These are phyloP conservation scores for Bombycilla garrulus DNA, from an alignment of 2,113 vertebrate species.

Conservation along the genomic window DNA sequence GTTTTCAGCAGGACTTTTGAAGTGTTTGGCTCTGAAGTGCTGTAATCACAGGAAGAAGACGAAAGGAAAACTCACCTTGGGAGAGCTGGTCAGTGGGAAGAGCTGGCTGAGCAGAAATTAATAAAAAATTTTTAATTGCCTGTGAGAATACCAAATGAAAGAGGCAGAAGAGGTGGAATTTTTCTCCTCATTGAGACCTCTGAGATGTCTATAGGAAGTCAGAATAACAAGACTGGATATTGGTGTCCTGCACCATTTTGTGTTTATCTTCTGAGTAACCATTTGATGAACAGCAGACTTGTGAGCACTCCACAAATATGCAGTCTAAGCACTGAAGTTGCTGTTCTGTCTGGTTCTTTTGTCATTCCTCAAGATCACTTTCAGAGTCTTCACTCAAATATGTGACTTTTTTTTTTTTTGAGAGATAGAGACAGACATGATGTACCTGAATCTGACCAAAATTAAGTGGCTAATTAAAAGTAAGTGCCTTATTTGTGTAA, in stretches of 20 bases:
- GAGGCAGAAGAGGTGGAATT: neutral
- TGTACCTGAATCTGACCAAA: neutral
- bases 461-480: neutral
- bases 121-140: neutral
- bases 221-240: neutral
- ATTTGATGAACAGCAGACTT: neutral
- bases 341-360: conserved; percentile 11
- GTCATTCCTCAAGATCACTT: neutral
- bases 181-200: neutral
- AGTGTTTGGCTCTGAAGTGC: neutral
- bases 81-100: neutral
- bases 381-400: neutral
- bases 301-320: neutral
- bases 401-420: neutral
- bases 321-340: neutral
- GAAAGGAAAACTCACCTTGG: neutral
- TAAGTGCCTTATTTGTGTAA: neutral
- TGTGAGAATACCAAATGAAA: neutral
- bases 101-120: neutral
- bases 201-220: neutral
- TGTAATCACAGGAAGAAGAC: neutral
- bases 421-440: fast-evolving
- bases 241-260: neutral
- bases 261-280: neutral
- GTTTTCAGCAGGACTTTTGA: neutral